Evolutionary conservation across 2,888 invertebrate species (phyloP), one percentile per base, ranked within the genome.

Genomic region (Lasioglossum vierecki): DNA sequence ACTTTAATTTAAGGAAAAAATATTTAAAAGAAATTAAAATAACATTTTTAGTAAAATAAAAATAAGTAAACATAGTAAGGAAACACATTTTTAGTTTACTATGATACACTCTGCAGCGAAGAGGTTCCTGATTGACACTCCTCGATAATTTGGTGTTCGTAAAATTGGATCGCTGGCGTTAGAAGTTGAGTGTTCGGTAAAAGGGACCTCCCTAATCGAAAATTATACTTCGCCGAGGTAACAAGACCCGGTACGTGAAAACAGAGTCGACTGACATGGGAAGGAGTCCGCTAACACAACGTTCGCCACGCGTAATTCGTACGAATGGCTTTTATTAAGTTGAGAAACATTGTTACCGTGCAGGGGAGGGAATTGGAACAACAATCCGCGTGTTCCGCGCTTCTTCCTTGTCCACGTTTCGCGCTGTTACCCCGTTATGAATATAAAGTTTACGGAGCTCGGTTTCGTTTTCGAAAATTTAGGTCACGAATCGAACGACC

Each of bases 301-400:
- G 71, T 70, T 82, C 70, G 74, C 46, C 49, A 71, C 26, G 46
- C 35, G 46, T 44, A 70, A 73, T 73, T 72, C 72, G 72, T 73
- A 73, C 63, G 73, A n/a, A 60, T 73, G 35, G 79, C 22, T 35
- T 74, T 72, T 85, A 77, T 83, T 80, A 85, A 83, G 66, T 80
- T 74, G 22, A 18, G 79, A 63, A 79, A 49, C 83, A 46, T 83
- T 76, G 63, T 75, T 84, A 35, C 57, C 60, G 26, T 49, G 63
- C 63, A 35, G 53, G 68, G 66, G 26, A 68, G 68, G 66, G 44
- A 81, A 80, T 44, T 57, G 72, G 44, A 73, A 76, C 66, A 76
- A 76, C 57, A 73, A 63, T 46, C n/a, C 30, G 57, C 46, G 71
- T 73, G 80, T 83, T 80, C 80, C 44, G 35, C 83, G 60, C 22